Evolutionary conservation across 1,140 invertebrate genomes (phyloP).

Genomic region (Apocrypta bakeri): DNA sequence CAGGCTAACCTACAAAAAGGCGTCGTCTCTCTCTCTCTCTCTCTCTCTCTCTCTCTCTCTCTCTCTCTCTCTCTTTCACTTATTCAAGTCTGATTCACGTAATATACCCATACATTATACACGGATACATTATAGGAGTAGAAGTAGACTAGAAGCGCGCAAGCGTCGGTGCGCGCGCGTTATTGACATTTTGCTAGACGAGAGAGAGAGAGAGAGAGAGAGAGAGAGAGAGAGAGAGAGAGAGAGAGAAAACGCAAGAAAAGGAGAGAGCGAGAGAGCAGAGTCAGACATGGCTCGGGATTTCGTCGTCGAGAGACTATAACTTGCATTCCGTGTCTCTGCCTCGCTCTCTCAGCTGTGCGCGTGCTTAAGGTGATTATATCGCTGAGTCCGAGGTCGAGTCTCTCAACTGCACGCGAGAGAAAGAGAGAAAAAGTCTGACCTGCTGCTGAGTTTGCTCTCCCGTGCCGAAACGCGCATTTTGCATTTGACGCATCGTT

Average conservation of each 20-base stretch:
- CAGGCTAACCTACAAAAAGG: background rate
- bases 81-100: background rate
- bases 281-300: slow-evolving; percentile 40
- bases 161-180: slow-evolving; percentile 39
- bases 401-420: background rate
- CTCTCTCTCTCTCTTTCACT: too few species aligned
- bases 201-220: background rate
- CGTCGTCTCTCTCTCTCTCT: background rate
- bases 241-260: too few species aligned
- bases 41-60: background rate
- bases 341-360: slow-evolving; percentile 29
- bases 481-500: background rate
- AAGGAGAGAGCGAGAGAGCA: background rate
- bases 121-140: background rate
- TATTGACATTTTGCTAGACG: slow-evolving; percentile 45
- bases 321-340: too few species aligned
- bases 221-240: background rate
- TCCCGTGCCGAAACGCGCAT: background rate
- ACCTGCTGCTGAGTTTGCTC: too few species aligned
- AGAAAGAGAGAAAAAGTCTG: background rate
- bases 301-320: background rate
- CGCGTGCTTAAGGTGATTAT: background rate
- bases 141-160: slow-evolving; percentile 23
- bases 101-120: background rate
- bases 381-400: background rate